A percentile compares a stretch with the other conserved stretches of the same genome.
These are phyloP conservation scores for Willisornis vidua DNA, from an alignment of 2,113 vertebrate species.

Conservation along the genomic window DNA sequence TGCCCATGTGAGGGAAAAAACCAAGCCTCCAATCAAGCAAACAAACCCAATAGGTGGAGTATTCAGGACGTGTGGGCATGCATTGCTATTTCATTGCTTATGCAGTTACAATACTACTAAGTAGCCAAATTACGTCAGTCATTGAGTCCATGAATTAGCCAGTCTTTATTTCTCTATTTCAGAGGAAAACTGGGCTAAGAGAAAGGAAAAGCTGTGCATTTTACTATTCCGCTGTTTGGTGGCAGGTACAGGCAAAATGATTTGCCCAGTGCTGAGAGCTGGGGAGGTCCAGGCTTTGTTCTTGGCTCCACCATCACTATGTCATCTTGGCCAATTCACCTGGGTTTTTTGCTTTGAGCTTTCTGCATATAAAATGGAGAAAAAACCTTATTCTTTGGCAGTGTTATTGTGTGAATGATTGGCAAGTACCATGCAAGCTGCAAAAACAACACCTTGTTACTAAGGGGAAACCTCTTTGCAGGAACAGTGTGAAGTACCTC, in stretches of 20 bases:
- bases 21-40: not conserved
- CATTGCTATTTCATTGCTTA: not conserved
- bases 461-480: not conserved
- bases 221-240: not conserved
- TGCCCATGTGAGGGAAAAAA: not conserved
- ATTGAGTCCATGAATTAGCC: not conserved
- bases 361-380: not conserved
- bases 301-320: not conserved
- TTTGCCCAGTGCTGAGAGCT: not conserved
- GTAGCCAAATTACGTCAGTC: not conserved
- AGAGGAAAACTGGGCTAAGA: not conserved
- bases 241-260: not conserved
- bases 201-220: not conserved
- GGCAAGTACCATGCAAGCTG: not conserved
- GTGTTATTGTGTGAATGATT: not conserved
- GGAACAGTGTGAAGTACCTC: not conserved
- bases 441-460: not conserved
- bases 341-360: not conserved
- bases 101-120: not conserved
- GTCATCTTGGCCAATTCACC: not conserved
- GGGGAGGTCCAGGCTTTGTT: not conserved
- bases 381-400: not conserved
- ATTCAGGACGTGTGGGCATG: not conserved
- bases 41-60: not conserved
- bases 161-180: not conserved